These are phyloP conservation scores for Irena cyanogastra DNA, from an alignment of 2,113 vertebrate species.

Conservation along the genomic window DNA sequence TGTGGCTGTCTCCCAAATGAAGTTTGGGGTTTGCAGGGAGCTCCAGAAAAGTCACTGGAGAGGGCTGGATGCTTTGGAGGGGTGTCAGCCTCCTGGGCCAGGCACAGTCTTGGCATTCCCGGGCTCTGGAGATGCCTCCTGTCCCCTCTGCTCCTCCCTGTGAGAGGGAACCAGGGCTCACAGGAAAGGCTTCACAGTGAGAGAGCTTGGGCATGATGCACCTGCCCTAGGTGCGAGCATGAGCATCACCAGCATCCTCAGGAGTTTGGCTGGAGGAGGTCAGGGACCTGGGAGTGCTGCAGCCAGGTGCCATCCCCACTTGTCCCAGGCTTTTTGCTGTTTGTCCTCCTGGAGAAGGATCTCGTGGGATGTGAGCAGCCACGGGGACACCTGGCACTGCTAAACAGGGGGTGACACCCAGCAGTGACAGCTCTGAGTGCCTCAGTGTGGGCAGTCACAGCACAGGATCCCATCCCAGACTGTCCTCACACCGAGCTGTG, in stretches of 20 bases:
- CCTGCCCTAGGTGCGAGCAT: not conserved
- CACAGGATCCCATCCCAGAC: no score
- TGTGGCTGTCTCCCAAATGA: not conserved
- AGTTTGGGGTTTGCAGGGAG: not conserved
- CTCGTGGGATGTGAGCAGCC: not conserved
- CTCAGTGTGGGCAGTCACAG: rapidly evolving
- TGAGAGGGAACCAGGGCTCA: not conserved
- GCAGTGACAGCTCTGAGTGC: not conserved
- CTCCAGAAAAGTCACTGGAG: not conserved
- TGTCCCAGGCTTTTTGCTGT: not conserved
- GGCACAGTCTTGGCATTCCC: not conserved
- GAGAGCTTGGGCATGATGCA: not conserved
- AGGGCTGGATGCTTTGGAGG: not conserved
- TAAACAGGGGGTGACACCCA: not conserved
- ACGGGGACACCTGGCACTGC: rapidly evolving
- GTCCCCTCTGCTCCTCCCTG: rapidly evolving
- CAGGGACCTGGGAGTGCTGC: not conserved
- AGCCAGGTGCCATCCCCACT: not conserved
- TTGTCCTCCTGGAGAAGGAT: not conserved
- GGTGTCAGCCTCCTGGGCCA: not conserved
- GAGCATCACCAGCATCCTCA: not conserved
- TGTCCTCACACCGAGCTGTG: no score
- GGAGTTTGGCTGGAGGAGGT: not conserved
- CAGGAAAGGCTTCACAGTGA: not conserved
- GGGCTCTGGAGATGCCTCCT: not conserved